Evolutionary conservation across 1,140 invertebrate species (phyloP), one percentile per base, ranked within the genome.

Genomic region (Musca domestica): DNA sequence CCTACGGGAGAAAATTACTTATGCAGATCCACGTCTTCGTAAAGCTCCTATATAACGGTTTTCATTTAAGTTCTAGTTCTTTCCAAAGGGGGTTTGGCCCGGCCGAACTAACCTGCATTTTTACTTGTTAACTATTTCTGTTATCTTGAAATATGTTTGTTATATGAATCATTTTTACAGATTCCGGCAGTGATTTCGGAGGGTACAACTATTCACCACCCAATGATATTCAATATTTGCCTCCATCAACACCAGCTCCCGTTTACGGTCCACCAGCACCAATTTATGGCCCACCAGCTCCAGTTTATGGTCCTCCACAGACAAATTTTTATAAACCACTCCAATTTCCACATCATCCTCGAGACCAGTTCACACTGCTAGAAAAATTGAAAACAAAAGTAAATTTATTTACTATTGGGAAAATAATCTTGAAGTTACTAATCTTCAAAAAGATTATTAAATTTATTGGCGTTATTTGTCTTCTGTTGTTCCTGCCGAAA

Each of bases 371-470:
- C 84, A 9, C 54, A 27, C 54, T 83, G 88, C 52, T 77, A 87
- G 2, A 85, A 86, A 87, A 88, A 70, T 75, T 89, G 0, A 84
- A 88, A 10, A 83, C 88, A 6, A 91, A 91, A 82, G 73, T 91
- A n/a, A 88, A 89, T 73, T 83, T 90, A 5, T 83, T 89, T 49
- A 90, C 89, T 0, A 72, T 91, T n/a, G 88, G 88, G 0, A 92
- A 91, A 78, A 86, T 91, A 49, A 67, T 91, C 49, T 76, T 92
- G 10, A 91, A 92, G 75, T 73, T 92, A 7, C 81, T 91, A 1
- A 89, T 92, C 69, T 91, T 92, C 72, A 91, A 92, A 76, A 89
- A 92, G 80, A 88, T 91, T 58, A 88, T 92, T 17, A 91, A 91
- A 74, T 91, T 91, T 75, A 87, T 92, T 41, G 90, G 88, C 0